Percentiles rank a stretch among this genome's conserved stretches.
These are phyloP conservation scores for Ephialtes manifestator DNA, from an alignment of 2,888 invertebrate genomes.

Conservation along the genomic window DNA sequence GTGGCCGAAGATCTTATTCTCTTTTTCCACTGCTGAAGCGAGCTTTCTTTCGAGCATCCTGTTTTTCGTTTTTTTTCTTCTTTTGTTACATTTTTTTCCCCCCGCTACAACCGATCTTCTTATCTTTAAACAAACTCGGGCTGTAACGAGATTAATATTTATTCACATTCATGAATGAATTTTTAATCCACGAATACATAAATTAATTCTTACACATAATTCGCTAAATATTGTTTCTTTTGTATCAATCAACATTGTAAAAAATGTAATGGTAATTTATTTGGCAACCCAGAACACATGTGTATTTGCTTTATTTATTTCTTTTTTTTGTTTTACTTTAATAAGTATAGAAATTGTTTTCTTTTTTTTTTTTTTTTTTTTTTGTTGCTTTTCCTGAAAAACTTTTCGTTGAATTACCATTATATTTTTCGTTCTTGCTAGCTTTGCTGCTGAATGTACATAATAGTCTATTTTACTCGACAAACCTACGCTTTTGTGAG, in stretches of 20 bases:
- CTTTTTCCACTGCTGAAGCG: background rate
- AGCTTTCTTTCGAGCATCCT: background rate
- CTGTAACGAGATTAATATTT: background rate
- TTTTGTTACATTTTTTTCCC: background rate
- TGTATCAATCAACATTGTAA: conserved; percentile 62
- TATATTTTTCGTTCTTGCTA: conserved; percentile 53
- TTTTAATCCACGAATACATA: conserved; percentile 6
- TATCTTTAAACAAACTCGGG: background rate
- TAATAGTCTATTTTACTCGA: conserved; percentile 14
- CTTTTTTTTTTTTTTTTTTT: conserved; percentile 14
- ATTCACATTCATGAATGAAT: background rate
- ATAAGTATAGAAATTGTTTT: conserved; percentile 6
- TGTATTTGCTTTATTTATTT: conserved; percentile 38
- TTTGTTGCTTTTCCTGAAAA: conserved; percentile 28
- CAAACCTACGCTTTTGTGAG: conserved; percentile 17
- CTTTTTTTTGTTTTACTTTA: conserved; percentile 31
- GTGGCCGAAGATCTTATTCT: background rate
- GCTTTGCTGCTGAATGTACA: conserved; percentile 54
- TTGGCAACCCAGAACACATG: conserved; percentile 12
- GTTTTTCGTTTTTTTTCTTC: conserved; percentile 5
- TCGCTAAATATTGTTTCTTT: background rate
- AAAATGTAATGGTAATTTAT: conserved; percentile 73
- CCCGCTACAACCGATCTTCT: background rate
- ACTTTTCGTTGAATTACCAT: conserved; percentile 50
- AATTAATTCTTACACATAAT: background rate